Evolutionary conservation across 1,140 invertebrate genomes (phyloP), one percentile per base, ranked within the genome.

Genomic region (Yoshiicerus persimilis): DNA sequence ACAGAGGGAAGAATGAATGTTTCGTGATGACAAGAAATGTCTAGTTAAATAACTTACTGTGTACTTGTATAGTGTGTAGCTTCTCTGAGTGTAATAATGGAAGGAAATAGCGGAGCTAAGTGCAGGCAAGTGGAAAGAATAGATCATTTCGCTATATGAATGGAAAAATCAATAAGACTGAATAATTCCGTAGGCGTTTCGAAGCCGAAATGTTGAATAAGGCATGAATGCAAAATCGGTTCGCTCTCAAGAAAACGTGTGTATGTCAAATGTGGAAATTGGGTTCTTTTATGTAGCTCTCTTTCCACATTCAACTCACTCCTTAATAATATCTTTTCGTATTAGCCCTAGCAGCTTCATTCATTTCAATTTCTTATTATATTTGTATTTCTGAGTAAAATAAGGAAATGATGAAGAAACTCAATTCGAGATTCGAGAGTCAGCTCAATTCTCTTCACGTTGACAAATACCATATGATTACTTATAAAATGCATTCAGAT

Each of bases 241-340:
- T 85, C 47, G 41, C 27, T 47, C 30, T 34, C 34, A 80, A 80
- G 47, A 85, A 85, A 47, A 85, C 83, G 83, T 85, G 83, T 56
- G 83, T 85, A 62, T 85, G 83, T 85, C 83, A 85, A 85, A 85
- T 85, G 47, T 38, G 83, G 83, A 85, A 85, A 85, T 85, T 85
- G 39, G 83, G 38, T 85, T 85, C 83, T 38, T 62, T 85, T 85
- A 27, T 85, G 47, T 25, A 5, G 83, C 75, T 80, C 75, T n/a
- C 75, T 80, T 80, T 80, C 75, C 32, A 36, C 75, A 80, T 80
- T 80, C 75, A 36, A 80, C 13, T 80, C 75, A 20, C 75, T 80
- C 20, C 75, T 34, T 80, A 80, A 80, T 80, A 80, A 80, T 80
- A 80, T 80, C 75, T 80, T 38, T 80, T 80, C 34, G n/a, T 80